Base-by-base conservation (phyloP, 2,113 vertebrate species). In the Lota lota region DNA sequence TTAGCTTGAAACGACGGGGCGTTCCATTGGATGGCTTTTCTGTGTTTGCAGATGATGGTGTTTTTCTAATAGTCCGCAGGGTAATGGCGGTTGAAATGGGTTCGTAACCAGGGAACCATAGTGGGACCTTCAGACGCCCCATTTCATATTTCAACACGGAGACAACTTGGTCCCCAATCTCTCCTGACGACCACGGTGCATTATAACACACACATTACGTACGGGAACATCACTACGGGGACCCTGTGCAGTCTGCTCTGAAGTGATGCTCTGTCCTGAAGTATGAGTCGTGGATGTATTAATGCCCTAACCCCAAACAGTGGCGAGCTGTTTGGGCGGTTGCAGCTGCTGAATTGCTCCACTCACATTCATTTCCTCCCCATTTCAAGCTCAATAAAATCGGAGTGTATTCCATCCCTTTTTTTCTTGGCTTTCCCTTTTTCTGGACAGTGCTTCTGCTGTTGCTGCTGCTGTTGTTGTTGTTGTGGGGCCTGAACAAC, bases 41-140 rank as follows among this genome's bases (percentile, higher is more conserved):
- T 19, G 66, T 16, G 33, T 67, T 75, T 74, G 81, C 82, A 84
- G 86, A 83, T 82, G 78, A 87, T 87, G 90, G 84, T 87, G 68
- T 76, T 86, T 76, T 84, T 76, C 78, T 90, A 93, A 92, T 92
- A 88, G 87, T 82, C 91, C 82, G 82, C 80, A 72, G 86, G 89
- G 92, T 92, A 93, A 93, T 93, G 91, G 89, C 80, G 89, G 83
- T 88, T 92, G 91, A 92, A 93, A 92, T 92, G 85, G 82, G 81
- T 82, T 89, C 74, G 78, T 70, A 78, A 77, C 81, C 82, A 71
- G 79, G 63, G 76, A 68, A 79, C 67, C 82, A 81, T 77, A 24
- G 68, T 72, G 83, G 83, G 81, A 79, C 63, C 68, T 87, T 87
- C 73, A 68, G 71, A 36, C 2, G 59, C 64, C 64, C 66, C 47